phyloP scores from a whole-genome alignment of 1,140 invertebrate genomes.

The Papilio machaon region DNA sequence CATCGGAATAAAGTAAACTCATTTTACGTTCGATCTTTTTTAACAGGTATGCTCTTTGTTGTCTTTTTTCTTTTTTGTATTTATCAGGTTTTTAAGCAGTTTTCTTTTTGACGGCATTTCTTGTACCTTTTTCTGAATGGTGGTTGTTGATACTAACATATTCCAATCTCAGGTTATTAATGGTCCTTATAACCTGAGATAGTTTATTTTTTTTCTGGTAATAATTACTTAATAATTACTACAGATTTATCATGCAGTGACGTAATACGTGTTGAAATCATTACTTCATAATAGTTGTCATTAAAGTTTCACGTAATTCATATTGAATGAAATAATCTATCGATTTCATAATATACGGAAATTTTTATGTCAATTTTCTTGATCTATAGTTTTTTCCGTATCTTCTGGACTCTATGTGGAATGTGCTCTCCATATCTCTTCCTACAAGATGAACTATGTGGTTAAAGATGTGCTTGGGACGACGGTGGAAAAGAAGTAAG shows the following conservation, averaged over 20 bases:
- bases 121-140: background rate
- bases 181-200: background rate
- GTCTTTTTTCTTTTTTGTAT: background rate
- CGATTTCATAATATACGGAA: background rate
- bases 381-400: background rate
- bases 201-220: background rate
- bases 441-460: no score
- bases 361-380: background rate
- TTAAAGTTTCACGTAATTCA: background rate
- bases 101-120: background rate
- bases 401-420: background rate
- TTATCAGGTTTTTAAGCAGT: background rate
- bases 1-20: background rate
- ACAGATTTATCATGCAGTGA: background rate
- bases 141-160: background rate
- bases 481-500: no score
- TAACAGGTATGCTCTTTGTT: slow-evolving; percentile 7
- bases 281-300: background rate
- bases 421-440: background rate
- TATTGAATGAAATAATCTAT: background rate
- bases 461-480: no score
- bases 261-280: background rate
- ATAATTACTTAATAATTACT: background rate
- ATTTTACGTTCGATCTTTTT: background rate
- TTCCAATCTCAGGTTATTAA: background rate